Conservation (phyloP, 2,888 invertebrate genomes). For the Aspidiotus rigidus region DNA sequence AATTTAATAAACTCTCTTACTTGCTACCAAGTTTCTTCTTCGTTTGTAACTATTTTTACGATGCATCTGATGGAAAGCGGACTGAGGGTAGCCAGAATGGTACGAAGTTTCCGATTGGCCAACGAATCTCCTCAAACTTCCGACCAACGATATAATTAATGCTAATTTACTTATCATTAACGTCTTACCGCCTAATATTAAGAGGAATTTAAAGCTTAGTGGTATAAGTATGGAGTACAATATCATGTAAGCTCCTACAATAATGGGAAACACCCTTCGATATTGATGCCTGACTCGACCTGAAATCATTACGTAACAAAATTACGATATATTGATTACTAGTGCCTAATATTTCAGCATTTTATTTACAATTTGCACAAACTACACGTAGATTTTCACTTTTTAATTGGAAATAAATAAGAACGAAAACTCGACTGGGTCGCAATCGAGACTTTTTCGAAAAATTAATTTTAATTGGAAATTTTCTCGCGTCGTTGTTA, state of each 20-base stretch:
- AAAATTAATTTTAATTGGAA: too few relatives aligned
- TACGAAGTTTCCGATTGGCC: slow-evolving; percentile 5
- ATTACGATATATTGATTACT: slow-evolving; percentile 9
- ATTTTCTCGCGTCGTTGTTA: neutral
- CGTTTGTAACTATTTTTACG: slow-evolving; percentile 5
- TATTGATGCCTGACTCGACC: slow-evolving; percentile 35
- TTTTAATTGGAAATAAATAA: too few relatives aligned
- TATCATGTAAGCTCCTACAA: slow-evolving; percentile 35
- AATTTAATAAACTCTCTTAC: neutral
- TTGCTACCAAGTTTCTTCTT: neutral
- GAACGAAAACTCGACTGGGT: too few relatives aligned
- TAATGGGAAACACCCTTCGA: slow-evolving; percentile 35
- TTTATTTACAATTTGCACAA: too few relatives aligned
- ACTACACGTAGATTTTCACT: too few relatives aligned
- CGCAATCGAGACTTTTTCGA: too few relatives aligned
- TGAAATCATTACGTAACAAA: slow-evolving; percentile 34
- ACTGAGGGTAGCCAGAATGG: too few relatives aligned
- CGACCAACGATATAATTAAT: slow-evolving; percentile 19
- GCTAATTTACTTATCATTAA: slow-evolving; percentile 26
- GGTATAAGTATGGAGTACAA: slow-evolving; percentile 29
- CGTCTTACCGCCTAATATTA: slow-evolving; percentile 26
- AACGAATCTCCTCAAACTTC: slow-evolving; percentile 13
- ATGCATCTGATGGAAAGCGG: neutral
- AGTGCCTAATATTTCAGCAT: too few relatives aligned
- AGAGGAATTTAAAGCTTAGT: slow-evolving; percentile 28